A percentile compares a stretch with the other conserved stretches of the same genome.
Conservation (phyloP, 1,140 invertebrate genomes). For the Whitmania pigra region DNA sequence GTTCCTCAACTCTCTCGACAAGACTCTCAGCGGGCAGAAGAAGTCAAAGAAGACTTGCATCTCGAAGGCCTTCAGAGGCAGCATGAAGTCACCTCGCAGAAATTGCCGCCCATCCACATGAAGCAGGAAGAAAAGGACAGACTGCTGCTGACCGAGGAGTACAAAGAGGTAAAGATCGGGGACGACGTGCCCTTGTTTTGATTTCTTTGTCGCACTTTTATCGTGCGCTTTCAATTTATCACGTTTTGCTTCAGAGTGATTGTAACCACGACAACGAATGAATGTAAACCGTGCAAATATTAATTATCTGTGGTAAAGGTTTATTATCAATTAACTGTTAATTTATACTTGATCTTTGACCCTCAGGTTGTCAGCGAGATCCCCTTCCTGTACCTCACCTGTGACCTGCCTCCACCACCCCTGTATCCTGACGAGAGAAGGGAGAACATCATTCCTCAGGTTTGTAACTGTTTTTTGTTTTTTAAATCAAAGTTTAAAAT, state of each 20-base stretch:
- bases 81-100: slow-evolving; percentile 88
- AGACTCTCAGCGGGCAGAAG: slow-evolving; percentile 50
- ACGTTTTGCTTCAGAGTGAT: too few relatives aligned
- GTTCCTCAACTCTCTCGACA: slow-evolving; percentile 85
- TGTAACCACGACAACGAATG: too few relatives aligned
- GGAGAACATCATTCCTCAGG: slow-evolving; percentile 95
- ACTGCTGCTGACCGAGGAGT: slow-evolving; percentile 68
- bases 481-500: not conserved
- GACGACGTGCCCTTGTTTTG: not conserved
- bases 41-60: slow-evolving; percentile 55
- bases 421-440: slow-evolving; percentile 91
- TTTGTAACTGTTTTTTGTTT: not conserved
- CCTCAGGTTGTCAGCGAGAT: slow-evolving; percentile 42
- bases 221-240: too few relatives aligned
- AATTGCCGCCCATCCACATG: slow-evolving; percentile 82
- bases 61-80: slow-evolving; percentile 85
- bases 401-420: slow-evolving; percentile 87
- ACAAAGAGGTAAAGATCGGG: slow-evolving; percentile 46
- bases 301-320: too few relatives aligned
- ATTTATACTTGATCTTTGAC: not conserved
- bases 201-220: slow-evolving; percentile 3
- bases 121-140: slow-evolving; percentile 73
- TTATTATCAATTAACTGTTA: not conserved
- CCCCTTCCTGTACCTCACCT: slow-evolving; percentile 91
- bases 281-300: too few relatives aligned